A percentile compares a stretch with the other conserved stretches of the same genome.
Conservation (phyloP, 2,888 invertebrate species). For the Mycogona germanica region DNA sequence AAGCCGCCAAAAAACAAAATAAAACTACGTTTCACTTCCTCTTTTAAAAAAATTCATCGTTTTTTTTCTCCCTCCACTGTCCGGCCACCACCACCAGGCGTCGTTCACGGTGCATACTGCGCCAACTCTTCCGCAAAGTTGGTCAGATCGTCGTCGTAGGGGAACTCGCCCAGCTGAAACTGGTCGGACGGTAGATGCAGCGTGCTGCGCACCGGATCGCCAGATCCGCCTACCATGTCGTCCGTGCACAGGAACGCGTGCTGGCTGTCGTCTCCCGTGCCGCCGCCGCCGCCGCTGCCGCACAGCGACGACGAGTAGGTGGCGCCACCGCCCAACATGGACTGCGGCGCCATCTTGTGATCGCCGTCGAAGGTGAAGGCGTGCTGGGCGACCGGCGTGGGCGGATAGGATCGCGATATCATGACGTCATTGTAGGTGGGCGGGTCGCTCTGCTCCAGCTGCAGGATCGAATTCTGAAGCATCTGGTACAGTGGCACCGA, state of each 20-base stretch:
- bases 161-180: conserved; percentile 1
- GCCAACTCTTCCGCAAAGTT: conserved; percentile 8
- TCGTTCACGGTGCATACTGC: too few relatives aligned
- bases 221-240: too few relatives aligned
- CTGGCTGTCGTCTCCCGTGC: background rate
- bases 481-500: conserved; percentile 61
- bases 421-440: background rate
- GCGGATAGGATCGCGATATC: conserved; percentile 4
- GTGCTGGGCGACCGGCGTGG: conserved; percentile 2
- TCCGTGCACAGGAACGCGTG: too few relatives aligned
- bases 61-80: too few relatives aligned
- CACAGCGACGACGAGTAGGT: background rate
- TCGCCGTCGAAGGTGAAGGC: conserved; percentile 1
- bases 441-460: background rate
- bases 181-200: conserved; percentile 2
- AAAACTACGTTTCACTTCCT: too few relatives aligned
- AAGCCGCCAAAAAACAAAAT: too few relatives aligned
- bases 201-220: background rate
- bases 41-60: too few relatives aligned
- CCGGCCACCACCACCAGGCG: too few relatives aligned
- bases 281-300: conserved; percentile 2
- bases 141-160: background rate
- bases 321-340: too few relatives aligned
- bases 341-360: background rate
- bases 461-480: conserved; percentile 26